Evolutionary conservation across 30 jellyfish, hydroid and myxozoan species (phyloP).

Genomic region (Pelagia noctiluca): DNA sequence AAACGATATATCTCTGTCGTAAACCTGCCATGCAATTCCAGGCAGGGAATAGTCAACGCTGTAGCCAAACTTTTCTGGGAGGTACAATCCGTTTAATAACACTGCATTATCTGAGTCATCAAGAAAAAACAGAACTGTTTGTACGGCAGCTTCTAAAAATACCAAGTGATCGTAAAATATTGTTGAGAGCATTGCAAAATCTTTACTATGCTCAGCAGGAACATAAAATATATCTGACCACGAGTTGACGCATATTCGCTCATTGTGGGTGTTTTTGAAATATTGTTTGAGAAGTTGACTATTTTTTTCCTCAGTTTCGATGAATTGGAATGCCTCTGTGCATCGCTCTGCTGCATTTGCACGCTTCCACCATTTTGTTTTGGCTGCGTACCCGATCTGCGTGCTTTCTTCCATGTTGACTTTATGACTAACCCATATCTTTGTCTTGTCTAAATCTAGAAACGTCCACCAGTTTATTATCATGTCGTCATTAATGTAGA

Average conservation of each 20-base stretch:
- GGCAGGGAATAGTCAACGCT: constrained; percentile 49
- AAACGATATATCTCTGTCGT: constrained; percentile 52
- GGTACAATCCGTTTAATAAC: constrained; percentile 36
- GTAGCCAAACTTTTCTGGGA: constrained; percentile 68
- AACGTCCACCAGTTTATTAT: constrained; percentile 81
- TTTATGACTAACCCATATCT: constrained; percentile 56
- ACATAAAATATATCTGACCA: constrained; percentile 78
- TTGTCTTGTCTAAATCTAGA: constrained; percentile 56
- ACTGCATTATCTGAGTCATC: constrained; percentile 40
- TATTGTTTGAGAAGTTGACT: constrained; percentile 28
- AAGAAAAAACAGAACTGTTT: constrained; percentile 27
- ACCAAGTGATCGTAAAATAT: constrained; percentile 67
- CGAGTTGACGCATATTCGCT: constrained; percentile 53
- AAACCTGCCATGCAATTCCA: constrained; percentile 62
- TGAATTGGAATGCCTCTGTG: constrained; percentile 48
- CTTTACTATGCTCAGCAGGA: constrained; percentile 35
- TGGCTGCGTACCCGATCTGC: constrained; percentile 53
- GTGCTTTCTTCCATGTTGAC: constrained; percentile 38
- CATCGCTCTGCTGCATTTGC: constrained; percentile 70
- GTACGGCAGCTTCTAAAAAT: constrained; percentile 73
- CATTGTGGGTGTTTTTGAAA: constrained; percentile 59
- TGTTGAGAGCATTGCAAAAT: constrained; percentile 42
- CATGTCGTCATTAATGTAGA: constrained; percentile 75
- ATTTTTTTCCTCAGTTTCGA: constrained; percentile 25
- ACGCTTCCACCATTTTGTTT: constrained; percentile 67